phyloP scores from a whole-genome alignment of 2,888 invertebrate genomes.

The Harpalus rubripes region DNA sequence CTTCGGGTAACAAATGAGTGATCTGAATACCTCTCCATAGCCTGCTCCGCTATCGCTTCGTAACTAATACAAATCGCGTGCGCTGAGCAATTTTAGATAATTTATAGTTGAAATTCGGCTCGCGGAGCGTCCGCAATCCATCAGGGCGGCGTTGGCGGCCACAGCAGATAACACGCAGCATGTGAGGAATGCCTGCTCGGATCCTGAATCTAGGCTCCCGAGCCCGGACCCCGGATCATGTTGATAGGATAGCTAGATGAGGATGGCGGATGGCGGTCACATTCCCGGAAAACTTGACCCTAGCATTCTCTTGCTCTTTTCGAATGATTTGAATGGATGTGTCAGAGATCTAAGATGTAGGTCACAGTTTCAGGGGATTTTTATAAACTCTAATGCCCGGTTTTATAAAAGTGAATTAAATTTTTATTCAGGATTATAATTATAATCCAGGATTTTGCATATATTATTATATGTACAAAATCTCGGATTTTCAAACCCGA shows the following conservation, averaged over 20 bases:
- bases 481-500: too few species aligned
- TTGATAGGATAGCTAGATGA: conserved; percentile 29
- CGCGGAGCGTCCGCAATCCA: conserved; percentile 63
- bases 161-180: conserved; percentile 63
- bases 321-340: conserved; percentile 9
- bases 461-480: too few species aligned
- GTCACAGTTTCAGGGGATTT: background rate
- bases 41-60: conserved; percentile 9
- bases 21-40: conserved; percentile 48
- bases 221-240: conserved; percentile 13
- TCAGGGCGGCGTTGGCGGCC: conserved; percentile 36
- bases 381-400: background rate
- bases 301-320: conserved; percentile 38
- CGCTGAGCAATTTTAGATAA: conserved; percentile 65
- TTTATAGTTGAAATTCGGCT: conserved; percentile 65
- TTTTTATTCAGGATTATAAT: too few species aligned
- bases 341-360: background rate
- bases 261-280: conserved; percentile 32
- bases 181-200: conserved; percentile 63
- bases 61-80: conserved; percentile 66
- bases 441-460: too few species aligned
- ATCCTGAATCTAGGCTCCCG: conserved; percentile 36
- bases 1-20: conserved; percentile 51
- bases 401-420: too few species aligned
- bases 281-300: conserved; percentile 60